Conservation (phyloP, 2,797 vertebrate species). For the Poeciliopsis presidionis region DNA sequence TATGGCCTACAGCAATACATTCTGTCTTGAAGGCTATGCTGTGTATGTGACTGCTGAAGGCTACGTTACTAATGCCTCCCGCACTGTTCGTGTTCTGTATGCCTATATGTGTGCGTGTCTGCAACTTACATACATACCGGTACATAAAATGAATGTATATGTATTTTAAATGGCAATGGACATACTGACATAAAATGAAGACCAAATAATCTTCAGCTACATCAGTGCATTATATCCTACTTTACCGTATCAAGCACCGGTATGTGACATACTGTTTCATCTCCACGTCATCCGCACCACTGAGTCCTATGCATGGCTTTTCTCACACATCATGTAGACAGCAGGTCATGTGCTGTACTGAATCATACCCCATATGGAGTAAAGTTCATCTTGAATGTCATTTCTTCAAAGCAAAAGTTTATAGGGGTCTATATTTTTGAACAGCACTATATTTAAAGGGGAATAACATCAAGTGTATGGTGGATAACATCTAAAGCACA, state of each 20-base stretch:
- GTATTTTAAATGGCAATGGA: conserved; percentile 39
- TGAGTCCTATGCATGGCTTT: conserved; percentile 13
- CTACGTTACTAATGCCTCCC: conserved; percentile 47
- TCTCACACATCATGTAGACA: conserved; percentile 21
- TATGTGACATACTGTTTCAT: conserved; percentile 17
- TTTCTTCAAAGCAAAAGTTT: conserved; percentile 23
- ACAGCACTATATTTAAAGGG: conserved; percentile 7
- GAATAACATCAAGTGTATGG: neutral
- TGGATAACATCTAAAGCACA: neutral
- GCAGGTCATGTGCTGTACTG: conserved; percentile 7
- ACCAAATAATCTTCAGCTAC: conserved; percentile 15
- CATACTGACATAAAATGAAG: conserved; percentile 28
- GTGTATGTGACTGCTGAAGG: conserved; percentile 64
- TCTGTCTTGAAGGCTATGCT: conserved; percentile 62
- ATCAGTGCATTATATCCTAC: conserved; percentile 21
- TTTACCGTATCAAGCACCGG: conserved; percentile 14
- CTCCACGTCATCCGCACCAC: conserved; percentile 7
- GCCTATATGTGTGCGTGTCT: conserved; percentile 7
- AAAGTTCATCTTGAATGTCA: neutral
- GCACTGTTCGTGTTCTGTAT: conserved; percentile 21
- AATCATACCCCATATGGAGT: conserved; percentile 11
- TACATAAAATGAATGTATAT: conserved; percentile 12
- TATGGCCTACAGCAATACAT: conserved; percentile 67
- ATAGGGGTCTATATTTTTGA: conserved; percentile 25
- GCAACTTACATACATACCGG: neutral